Conservation (phyloP, 1,140 invertebrate genomes). For the Drusus annulatus region DNA sequence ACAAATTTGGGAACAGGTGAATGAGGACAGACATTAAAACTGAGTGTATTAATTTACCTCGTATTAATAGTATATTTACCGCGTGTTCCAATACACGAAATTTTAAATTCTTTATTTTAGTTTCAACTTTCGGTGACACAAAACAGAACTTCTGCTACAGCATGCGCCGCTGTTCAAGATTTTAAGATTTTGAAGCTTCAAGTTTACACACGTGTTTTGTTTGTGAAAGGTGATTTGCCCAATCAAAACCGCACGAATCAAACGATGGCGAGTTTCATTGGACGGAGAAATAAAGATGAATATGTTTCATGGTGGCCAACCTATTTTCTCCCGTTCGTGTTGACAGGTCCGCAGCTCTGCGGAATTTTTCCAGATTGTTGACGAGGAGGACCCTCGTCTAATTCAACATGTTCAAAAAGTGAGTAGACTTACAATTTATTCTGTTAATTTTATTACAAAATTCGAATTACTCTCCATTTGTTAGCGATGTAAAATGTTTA, state of each 20-base stretch:
- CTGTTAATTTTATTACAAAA: not conserved
- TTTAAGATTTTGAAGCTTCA: not conserved
- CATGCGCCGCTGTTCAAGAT: too few relatives aligned
- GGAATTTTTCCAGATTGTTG: conserved; percentile 22
- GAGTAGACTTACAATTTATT: conserved; percentile 40
- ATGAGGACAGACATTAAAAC: too few relatives aligned
- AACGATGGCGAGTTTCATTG: conserved; percentile 4
- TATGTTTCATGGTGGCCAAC: conserved; percentile 16
- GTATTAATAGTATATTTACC: not conserved
- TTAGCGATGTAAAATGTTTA: conserved; percentile 19
- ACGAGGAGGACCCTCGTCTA: conserved; percentile 18
- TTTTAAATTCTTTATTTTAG: not conserved
- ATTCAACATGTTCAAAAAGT: conserved; percentile 50
- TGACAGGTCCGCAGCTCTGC: conserved; percentile 4
- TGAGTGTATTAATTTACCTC: too few relatives aligned
- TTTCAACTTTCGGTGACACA: not conserved
- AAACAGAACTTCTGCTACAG: too few relatives aligned
- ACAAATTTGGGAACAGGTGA: too few relatives aligned
- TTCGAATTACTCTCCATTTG: not conserved
- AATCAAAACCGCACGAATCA: conserved; percentile 7
- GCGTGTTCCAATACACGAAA: not conserved
- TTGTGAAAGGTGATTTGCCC: not conserved
- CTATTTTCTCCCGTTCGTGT: conserved; percentile 22
- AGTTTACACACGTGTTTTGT: not conserved
- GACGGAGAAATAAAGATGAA: conserved; percentile 22